Conservation (phyloP, 2,888 invertebrate genomes). For the Noctua janthina region DNA sequence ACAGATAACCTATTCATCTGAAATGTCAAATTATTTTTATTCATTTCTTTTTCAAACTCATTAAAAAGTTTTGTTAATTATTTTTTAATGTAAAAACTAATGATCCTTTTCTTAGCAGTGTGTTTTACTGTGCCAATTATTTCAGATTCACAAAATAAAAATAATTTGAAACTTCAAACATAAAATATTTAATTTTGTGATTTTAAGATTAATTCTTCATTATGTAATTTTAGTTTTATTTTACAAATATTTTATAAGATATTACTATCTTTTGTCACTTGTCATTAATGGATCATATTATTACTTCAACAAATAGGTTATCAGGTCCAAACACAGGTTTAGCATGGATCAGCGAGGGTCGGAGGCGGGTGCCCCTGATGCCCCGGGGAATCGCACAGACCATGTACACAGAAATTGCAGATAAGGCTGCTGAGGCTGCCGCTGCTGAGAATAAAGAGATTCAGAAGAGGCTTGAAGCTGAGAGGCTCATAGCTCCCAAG, state of each 20-base stretch:
- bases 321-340: conserved; percentile 92
- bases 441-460: conserved; percentile 84
- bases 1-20: conserved; percentile 80
- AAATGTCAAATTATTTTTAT: conserved; percentile 71
- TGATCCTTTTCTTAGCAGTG: background rate
- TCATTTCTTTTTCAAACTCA: conserved; percentile 44
- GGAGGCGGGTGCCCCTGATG: conserved; percentile 95
- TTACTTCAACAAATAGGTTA: conserved; percentile 81
- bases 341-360: conserved; percentile 97
- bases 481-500: conserved; percentile 81
- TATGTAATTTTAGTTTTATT: conserved; percentile 1
- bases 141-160: background rate
- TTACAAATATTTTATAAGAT: background rate
- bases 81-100: conserved; percentile 5
- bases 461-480: conserved; percentile 81
- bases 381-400: conserved; percentile 96
- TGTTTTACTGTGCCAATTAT: background rate
- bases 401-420: conserved; percentile 95
- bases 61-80: conserved; percentile 46
- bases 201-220: background rate
- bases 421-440: conserved; percentile 92
- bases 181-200: background rate
- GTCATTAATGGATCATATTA: conserved; percentile 19
- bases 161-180: background rate
- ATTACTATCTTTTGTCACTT: conserved; percentile 1